Evolutionary conservation across 2,113 vertebrate species (phyloP), one percentile per base, ranked within the genome.

Genomic region (Numida meleagris): DNA sequence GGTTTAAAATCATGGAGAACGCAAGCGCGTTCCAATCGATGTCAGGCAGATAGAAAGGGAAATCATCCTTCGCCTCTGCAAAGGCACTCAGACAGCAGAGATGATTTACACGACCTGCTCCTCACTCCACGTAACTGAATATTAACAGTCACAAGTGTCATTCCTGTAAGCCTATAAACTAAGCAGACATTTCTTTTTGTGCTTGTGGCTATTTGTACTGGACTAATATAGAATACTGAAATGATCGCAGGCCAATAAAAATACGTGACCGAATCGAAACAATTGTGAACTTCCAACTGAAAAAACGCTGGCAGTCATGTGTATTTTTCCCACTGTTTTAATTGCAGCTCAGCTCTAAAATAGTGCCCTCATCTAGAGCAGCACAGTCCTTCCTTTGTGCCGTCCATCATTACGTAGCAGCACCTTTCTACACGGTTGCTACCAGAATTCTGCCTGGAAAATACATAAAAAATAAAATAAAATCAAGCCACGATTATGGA

Each of bases 331-430:
- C 36, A 57, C 4, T 25, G 12, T 66, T 92, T 75, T 85, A 15
- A 57, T 71, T 81, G 42, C n/a, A 76, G 5, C 27, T 91, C 21
- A 74, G 16, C 58, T 86, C 40, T 81, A 66, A 51, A 38, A 61
- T 1, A 63, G 3, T 11, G 62, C 0, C 0, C 67, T 23, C 20
- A 72, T 6, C 18, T 81, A 33, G 23, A n/a, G 16, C 6, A 42
- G 11, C 27, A 55, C 4, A 43, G n/a, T 7, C 67, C 70, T 88
- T 63, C 9, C 48, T 46, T 46, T 15, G 5, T 34, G n/a, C 50
- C 66, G 25, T 14, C 57, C 4, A 16, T 75, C 77, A 51, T 55
- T 14, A 57, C 11, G 7, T 5, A 87, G 53, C 31, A 77, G 34
- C 23, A 38, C 42, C 34, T 59, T 75, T 20, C 34, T 33, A 67